phyloP scores from a whole-genome alignment of 2,888 invertebrate species.

The Lepeophtheirus nordmannii region DNA sequence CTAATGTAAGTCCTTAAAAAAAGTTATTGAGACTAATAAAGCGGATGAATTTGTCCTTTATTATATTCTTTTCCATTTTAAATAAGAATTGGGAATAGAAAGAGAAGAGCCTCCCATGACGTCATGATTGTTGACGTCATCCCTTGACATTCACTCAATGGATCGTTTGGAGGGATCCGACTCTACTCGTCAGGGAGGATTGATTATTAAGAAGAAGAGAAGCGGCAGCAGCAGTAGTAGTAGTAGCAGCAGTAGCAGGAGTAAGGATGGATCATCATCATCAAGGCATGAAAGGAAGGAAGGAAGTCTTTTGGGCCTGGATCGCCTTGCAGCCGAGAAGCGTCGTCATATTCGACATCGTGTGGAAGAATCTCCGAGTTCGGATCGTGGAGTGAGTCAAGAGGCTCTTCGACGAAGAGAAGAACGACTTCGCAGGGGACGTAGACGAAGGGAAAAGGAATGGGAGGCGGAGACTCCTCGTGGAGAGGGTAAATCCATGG shows the following conservation, averaged over 20 bases:
- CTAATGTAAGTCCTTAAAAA: too few relatives aligned
- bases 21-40: too few relatives aligned
- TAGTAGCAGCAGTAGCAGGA: background rate
- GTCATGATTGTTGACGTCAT: too few relatives aligned
- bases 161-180: slow-evolving; percentile 26
- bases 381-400: slow-evolving; percentile 77
- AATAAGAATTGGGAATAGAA: too few relatives aligned
- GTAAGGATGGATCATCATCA: background rate
- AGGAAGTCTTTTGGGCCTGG: slow-evolving; percentile 50
- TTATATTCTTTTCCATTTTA: too few relatives aligned
- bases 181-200: slow-evolving; percentile 27
- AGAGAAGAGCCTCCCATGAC: too few relatives aligned
- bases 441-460: slow-evolving; percentile 31
- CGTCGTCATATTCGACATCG: slow-evolving; percentile 31
- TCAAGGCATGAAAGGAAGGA: slow-evolving; percentile 31
- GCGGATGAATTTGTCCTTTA: too few relatives aligned
- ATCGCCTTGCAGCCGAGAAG: slow-evolving; percentile 53
- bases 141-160: background rate
- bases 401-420: slow-evolving; percentile 56
- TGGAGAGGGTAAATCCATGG: background rate
- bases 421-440: slow-evolving; percentile 38
- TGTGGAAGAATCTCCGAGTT: slow-evolving; percentile 77
- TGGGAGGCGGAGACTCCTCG: slow-evolving; percentile 25
- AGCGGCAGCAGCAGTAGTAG: background rate
- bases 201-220: slow-evolving; percentile 23